Evolutionary conservation across 2,797 vertebrate genomes (phyloP), one percentile per base, ranked within the genome.

Genomic region (Parambassis ranga): DNA sequence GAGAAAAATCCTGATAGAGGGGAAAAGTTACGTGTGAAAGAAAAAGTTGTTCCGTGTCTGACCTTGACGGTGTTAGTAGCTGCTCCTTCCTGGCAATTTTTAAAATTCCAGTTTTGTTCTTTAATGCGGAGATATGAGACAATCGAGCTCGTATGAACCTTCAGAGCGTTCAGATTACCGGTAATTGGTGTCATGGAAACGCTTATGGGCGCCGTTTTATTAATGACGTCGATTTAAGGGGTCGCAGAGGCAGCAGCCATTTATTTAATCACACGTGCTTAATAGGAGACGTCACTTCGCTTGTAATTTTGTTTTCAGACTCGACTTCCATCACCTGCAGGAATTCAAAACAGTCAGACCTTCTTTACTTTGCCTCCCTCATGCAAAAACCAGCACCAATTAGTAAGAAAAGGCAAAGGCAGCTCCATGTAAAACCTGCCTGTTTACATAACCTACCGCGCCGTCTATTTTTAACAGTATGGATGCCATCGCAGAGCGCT

Each of bases 381-480:
- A 16, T 58, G 61, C 51, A 74, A 55, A 75, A 65, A 43, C 7
- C 50, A 27, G 56, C 35, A 5, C 55, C 79, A 86, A 78, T 86
- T 87, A 87, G 75, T 41, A 26, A 51, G 65, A 59, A 6, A 3
- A 31, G 7, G 58, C 62, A 15, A 37, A 47, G 39, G 51, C 43
- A 31, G 32, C 6, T 26, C 44, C 23, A 55, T 51, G 60, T 32
- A 66, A 44, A 60, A 52, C 59, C 33, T 66, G 43, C 67, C 43
- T 58, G 75, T 86, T 88, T 86, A 75, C 73, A 53, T 73, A 87
- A 87, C 57, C 60, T 38, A 7, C 61, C 37, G 49, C 36, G 19
- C 43, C 26, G 10, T 68, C 87, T 88, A 85, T 89, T 89, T 90
- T 82, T 89, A 84, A 70, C 82, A 33, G 3, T 38, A 48, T 60